Conservation (phyloP, 2,888 invertebrate species). For the Lutraria lutraria region DNA sequence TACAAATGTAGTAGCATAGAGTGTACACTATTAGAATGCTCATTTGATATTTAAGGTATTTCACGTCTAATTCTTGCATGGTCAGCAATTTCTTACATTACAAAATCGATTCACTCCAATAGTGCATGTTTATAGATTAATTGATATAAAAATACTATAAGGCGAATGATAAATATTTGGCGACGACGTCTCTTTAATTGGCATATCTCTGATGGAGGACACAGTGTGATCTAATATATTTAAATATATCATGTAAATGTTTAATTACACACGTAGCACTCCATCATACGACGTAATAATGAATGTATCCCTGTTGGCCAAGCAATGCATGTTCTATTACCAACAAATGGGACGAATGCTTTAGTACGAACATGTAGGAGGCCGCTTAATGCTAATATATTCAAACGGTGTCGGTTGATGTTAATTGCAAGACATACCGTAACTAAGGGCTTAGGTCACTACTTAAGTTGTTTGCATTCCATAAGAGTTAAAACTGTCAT, state of each 20-base stretch:
- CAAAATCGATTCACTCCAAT: too few species aligned
- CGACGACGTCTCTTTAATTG: constrained; percentile 3
- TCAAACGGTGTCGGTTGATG: constrained; percentile 1
- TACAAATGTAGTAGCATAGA: too few species aligned
- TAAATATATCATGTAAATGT: background rate
- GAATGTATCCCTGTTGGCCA: background rate
- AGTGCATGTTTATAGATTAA: too few species aligned
- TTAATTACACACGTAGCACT: background rate
- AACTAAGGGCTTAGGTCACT: background rate
- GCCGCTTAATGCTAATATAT: constrained; percentile 16
- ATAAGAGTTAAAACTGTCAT: constrained; percentile 19
- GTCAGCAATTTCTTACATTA: too few species aligned
- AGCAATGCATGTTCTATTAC: background rate
- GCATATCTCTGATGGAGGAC: background rate
- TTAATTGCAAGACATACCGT: background rate
- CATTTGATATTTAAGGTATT: too few species aligned
- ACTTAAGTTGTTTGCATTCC: constrained; percentile 16
- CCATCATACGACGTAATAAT: background rate
- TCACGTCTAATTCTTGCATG: too few species aligned
- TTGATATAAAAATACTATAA: too few species aligned
- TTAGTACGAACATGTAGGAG: constrained; percentile 15
- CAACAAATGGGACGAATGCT: background rate
- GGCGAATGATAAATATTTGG: background rate
- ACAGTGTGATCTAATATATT: background rate
- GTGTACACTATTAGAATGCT: too few species aligned